Conservation (phyloP, 2,888 invertebrate species). For the Himalopsyche tibetana region DNA sequence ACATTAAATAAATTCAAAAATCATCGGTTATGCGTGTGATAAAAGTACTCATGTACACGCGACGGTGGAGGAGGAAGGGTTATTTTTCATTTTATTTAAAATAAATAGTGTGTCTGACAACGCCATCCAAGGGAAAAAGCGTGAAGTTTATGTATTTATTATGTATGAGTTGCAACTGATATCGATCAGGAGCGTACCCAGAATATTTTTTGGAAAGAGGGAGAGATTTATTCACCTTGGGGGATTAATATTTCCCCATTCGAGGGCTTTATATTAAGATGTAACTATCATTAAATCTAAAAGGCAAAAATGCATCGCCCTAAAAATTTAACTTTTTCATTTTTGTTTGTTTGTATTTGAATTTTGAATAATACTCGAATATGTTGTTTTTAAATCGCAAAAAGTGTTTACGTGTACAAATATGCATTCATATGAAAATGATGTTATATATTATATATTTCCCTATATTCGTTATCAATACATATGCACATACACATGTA, state of each 20-base stretch:
- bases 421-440: too few species aligned
- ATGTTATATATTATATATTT: too few species aligned
- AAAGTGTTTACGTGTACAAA: too few species aligned
- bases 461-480: too few species aligned
- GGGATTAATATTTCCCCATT: slow-evolving; percentile 37
- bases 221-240: slow-evolving; percentile 38
- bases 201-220: slow-evolving; percentile 28
- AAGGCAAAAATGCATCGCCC: not conserved
- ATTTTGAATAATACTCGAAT: too few species aligned
- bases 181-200: slow-evolving; percentile 29
- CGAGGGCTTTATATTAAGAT: slow-evolving; percentile 39
- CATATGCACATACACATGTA: too few species aligned
- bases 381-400: too few species aligned
- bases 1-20: slow-evolving; percentile 33
- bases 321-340: not conserved
- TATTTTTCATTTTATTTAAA: slow-evolving; percentile 21
- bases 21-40: not conserved
- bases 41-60: slow-evolving; percentile 10
- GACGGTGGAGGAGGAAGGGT: not conserved
- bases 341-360: too few species aligned
- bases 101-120: slow-evolving; percentile 40
- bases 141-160: slow-evolving; percentile 43
- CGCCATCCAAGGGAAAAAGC: slow-evolving; percentile 28
- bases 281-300: slow-evolving; percentile 24
- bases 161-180: slow-evolving; percentile 43